Conservation (phyloP, 2,888 invertebrate genomes). For the Lacanobia oleracea region DNA sequence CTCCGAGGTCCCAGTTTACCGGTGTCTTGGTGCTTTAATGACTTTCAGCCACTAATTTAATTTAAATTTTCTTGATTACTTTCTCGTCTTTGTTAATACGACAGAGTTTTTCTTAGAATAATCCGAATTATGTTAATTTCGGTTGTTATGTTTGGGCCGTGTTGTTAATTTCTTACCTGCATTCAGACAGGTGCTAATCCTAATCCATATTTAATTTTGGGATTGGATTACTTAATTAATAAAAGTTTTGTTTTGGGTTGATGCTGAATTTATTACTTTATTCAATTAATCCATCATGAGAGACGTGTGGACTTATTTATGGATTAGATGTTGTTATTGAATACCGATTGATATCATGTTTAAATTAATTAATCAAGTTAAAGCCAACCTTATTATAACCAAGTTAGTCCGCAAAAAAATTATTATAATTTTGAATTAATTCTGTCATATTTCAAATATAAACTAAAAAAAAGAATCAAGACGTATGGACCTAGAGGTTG, state of each 20-base stretch:
- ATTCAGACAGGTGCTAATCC: conserved; percentile 42
- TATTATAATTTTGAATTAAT: conserved; percentile 20
- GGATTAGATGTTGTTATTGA: neutral
- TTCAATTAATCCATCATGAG: neutral
- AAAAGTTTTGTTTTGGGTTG: conserved; percentile 30
- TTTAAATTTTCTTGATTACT: conserved; percentile 73
- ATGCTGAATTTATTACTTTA: conserved; percentile 2
- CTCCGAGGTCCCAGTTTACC: conserved; percentile 28
- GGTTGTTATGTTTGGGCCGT: conserved; percentile 33
- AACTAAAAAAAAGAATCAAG: neutral
- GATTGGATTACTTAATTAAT: conserved; percentile 33
- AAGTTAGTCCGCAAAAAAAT: neutral
- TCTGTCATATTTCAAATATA: neutral
- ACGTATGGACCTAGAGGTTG: conserved; percentile 1
- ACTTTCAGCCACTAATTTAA: conserved; percentile 74
- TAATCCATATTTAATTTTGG: conserved; percentile 35
- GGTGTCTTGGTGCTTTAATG: conserved; percentile 69
- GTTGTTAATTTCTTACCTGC: conserved; percentile 40
- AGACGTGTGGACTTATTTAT: neutral
- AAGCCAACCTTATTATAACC: neutral
- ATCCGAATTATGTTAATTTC: conserved; percentile 54
- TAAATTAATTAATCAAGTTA: neutral
- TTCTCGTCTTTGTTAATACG: conserved; percentile 63
- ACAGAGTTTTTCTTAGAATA: conserved; percentile 48
- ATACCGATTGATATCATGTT: conserved; percentile 16